phyloP scores from a whole-genome alignment of 2,888 invertebrate species.

The Erebia palarica region DNA sequence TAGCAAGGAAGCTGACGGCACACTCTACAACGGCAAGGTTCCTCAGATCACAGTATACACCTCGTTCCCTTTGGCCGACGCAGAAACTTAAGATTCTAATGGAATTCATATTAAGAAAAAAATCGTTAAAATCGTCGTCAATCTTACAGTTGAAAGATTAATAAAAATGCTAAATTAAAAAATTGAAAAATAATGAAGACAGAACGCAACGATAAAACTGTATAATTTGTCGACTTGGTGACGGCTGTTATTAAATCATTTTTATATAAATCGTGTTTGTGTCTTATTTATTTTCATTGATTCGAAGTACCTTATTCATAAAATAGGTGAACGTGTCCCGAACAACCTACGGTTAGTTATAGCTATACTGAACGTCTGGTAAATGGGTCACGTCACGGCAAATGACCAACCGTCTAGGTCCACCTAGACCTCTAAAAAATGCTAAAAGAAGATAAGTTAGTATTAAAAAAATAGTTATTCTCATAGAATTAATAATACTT shows the following conservation, averaged over 20 bases:
- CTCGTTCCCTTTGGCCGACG: constrained; percentile 44
- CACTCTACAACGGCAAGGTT: constrained; percentile 41
- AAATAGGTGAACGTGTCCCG: no score
- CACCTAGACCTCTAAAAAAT: no score
- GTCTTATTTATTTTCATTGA: neutral
- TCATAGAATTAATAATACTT: no score
- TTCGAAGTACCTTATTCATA: neutral
- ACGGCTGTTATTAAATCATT: constrained; percentile 51
- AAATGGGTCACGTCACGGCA: no score
- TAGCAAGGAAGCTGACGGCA: constrained; percentile 10
- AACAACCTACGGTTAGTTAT: no score
- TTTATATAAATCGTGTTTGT: constrained; percentile 22
- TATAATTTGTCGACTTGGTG: constrained; percentile 49
- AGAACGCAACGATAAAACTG: neutral
- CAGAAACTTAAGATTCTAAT: constrained; percentile 23
- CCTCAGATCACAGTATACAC: constrained; percentile 56
- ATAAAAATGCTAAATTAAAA: neutral
- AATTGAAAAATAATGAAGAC: constrained; percentile 2
- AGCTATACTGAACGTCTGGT: no score
- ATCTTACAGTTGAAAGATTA: no score
- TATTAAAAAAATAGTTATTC: no score
- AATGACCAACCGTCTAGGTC: no score
- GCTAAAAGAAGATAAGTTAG: no score
- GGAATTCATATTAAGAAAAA: neutral
- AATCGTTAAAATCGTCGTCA: neutral